Evolutionary conservation across 2,888 invertebrate species (phyloP), one percentile per base, ranked within the genome.

Genomic region (Teleiodes luculella): DNA sequence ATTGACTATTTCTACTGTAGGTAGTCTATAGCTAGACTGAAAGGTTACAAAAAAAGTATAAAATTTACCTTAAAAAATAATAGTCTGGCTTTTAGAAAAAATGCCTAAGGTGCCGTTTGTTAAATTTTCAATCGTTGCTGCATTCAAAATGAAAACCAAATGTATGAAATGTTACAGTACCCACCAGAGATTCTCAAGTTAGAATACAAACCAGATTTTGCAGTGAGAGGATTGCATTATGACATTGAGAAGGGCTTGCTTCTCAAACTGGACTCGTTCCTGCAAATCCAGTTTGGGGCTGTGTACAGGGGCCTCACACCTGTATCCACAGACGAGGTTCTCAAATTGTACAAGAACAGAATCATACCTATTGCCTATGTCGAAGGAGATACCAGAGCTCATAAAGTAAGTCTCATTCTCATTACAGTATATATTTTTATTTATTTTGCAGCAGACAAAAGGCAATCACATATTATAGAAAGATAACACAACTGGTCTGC

Each of bases 191-290:
- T 99, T 65, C 83, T 91, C 47, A 90, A 93, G 55, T 86, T 98
- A 52, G 93, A 96, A 66, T 99, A 98, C 79, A 94, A 95, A 73
- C 96, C 97, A n/a, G 93, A 95, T 61, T 99, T 98, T 91, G 97
- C 98, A 13, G 96, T 98, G 0, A 92, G 99, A 59, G 99, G 99
- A 33, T 91, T 99, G n/a, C 99, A 99, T 85, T 99, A 98, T 90
- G 99, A 99, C 78, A 96, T 98, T 72, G 95, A 97, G 81, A 97
- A 97, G 85, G 98, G 98, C 2, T 87, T 98, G 11, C 90, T 99
- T 20, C 90, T 99, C 66, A 99, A 99, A 81, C 91, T 99, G 66
- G 98, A 99, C 85, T 97, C 97, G 1, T 99, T 98, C 81, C 92
- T 98, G 64, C 97, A 98, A 92, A 97, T 99, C 63, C 98, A 99